phyloP scores from a whole-genome alignment of 2,113 vertebrate species.

The Pluvialis apricaria region DNA sequence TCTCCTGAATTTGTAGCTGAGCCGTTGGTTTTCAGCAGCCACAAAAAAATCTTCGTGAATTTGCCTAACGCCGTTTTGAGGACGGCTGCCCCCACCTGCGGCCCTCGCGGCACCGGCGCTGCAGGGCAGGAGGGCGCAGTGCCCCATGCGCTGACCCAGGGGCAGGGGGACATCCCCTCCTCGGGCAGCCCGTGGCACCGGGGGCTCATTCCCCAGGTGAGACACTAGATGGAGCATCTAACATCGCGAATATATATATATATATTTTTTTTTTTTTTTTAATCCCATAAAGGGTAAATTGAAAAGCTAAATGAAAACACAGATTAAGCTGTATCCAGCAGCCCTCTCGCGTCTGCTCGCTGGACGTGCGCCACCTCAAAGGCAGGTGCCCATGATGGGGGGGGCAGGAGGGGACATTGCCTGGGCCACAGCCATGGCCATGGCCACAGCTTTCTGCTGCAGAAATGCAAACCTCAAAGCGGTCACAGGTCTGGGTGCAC shows the following conservation, averaged over 20 bases:
- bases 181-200: not conserved
- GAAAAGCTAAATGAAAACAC: not conserved
- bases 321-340: not conserved
- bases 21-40: not conserved
- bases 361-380: fast-evolving
- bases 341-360: fast-evolving
- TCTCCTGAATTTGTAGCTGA: not conserved
- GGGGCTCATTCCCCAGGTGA: slow-evolving; percentile 2
- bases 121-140: not conserved
- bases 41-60: fast-evolving
- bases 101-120: fast-evolving
- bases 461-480: not conserved
- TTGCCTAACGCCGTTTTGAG: not conserved
- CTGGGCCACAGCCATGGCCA: not conserved
- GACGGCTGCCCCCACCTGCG: fast-evolving
- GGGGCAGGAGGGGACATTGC: not conserved
- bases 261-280: not conserved
- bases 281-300: not conserved
- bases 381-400: fast-evolving
- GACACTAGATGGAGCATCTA: slow-evolving; percentile 61
- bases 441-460: not conserved
- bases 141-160: fast-evolving
- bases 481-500: fast-evolving
- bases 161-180: not conserved
- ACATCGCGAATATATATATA: not conserved